These are phyloP conservation scores for Encarsia formosa DNA, from an alignment of 2,888 invertebrate genomes.

Conservation along the genomic window DNA sequence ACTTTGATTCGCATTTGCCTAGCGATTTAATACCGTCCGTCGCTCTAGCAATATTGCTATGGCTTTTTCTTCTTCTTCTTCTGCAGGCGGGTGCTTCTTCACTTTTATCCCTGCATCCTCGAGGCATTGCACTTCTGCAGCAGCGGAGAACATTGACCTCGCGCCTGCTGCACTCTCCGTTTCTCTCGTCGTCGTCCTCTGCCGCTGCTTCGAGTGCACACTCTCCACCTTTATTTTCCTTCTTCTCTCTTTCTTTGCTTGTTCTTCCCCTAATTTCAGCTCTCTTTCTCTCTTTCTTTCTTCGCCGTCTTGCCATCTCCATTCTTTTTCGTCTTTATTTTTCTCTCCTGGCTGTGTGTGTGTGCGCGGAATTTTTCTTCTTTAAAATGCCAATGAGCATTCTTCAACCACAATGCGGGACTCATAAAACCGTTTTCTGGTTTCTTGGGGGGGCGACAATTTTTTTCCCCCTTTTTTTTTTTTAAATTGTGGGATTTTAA, in stretches of 20 bases:
- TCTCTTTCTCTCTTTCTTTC: constrained; percentile 16
- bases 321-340: too few species aligned
- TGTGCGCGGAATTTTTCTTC: too few species aligned
- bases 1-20: neutral
- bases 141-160: constrained; percentile 45
- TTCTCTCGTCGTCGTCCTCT: constrained; percentile 24
- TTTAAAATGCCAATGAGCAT: constrained; percentile 13
- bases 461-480: too few species aligned
- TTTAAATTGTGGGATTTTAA: too few species aligned
- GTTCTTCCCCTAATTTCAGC: constrained; percentile 21
- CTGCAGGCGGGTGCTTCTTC: constrained; percentile 10
- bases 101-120: constrained; percentile 33
- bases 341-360: too few species aligned
- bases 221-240: constrained; percentile 29
- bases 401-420: constrained; percentile 12
- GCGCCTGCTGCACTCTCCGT: constrained; percentile 4
- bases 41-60: neutral
- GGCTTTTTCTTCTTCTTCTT: constrained; percentile 28
- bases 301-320: too few species aligned
- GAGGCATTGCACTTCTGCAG: constrained; percentile 50
- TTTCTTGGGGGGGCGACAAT: neutral
- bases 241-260: constrained; percentile 14
- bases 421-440: neutral
- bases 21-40: neutral
- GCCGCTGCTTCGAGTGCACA: constrained; percentile 25